These are phyloP conservation scores for Cheilosia grossa DNA, from an alignment of 2,888 invertebrate genomes.

Conservation along the genomic window DNA sequence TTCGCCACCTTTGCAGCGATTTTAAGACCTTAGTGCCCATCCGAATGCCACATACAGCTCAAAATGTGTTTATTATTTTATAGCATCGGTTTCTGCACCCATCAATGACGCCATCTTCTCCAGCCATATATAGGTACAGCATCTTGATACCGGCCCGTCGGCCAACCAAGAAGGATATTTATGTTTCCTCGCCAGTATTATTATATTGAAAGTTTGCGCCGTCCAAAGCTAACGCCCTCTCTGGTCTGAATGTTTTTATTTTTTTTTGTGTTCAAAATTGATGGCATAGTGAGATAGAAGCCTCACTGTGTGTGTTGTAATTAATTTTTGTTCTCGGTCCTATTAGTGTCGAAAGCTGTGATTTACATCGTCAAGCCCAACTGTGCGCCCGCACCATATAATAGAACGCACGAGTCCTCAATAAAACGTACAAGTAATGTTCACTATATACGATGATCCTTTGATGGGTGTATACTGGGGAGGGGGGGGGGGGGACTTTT, in stretches of 20 bases:
- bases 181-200: constrained; percentile 20
- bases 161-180: constrained; percentile 41
- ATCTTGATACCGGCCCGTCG: constrained; percentile 4
- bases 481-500: neutral
- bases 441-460: constrained; percentile 17
- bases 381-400: constrained; percentile 10
- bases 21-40: constrained; percentile 53
- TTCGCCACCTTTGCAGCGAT: constrained; percentile 35
- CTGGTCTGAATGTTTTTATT: neutral
- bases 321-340: constrained; percentile 65
- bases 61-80: constrained; percentile 66
- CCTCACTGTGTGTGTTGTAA: constrained; percentile 60
- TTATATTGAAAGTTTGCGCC: constrained; percentile 18
- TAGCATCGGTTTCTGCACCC: constrained; percentile 55
- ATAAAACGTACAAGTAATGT: constrained; percentile 1
- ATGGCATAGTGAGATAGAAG: constrained; percentile 57
- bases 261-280: constrained; percentile 42
- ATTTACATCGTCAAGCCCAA: constrained; percentile 55
- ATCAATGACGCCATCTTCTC: constrained; percentile 51
- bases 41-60: constrained; percentile 57
- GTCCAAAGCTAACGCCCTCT: neutral
- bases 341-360: constrained; percentile 70
- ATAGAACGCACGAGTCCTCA: constrained; percentile 41
- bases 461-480: neutral
- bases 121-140: constrained; percentile 1